Percentiles rank a stretch among this genome's conserved stretches.
These are phyloP conservation scores for Thunnus maccoyii DNA, from an alignment of 2,113 vertebrate genomes.

Conservation along the genomic window DNA sequence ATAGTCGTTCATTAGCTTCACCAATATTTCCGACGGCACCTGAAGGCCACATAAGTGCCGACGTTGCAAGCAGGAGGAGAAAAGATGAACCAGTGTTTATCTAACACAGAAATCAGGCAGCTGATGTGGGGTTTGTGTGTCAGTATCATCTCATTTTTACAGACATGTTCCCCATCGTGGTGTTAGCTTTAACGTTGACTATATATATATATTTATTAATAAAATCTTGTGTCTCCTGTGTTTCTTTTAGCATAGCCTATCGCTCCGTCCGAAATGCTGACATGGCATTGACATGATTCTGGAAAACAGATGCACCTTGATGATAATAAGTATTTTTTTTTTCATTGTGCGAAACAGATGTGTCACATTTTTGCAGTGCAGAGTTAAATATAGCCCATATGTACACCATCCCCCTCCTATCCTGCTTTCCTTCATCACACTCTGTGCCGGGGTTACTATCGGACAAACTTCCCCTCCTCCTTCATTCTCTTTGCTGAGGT, in stretches of 20 bases:
- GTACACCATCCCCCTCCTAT: conserved; percentile 26
- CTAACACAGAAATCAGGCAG: not conserved
- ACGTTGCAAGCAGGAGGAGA: conserved; percentile 40
- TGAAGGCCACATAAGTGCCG: conserved; percentile 48
- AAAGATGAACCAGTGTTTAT: conserved; percentile 22
- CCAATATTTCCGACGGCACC: not conserved
- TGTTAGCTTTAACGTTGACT: too few relatives aligned
- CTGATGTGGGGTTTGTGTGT: not conserved
- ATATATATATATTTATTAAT: too few relatives aligned
- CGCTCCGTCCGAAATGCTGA: not conserved
- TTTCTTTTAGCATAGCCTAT: not conserved
- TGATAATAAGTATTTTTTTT: not conserved
- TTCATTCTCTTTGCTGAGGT: conserved; percentile 59
- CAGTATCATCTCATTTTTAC: rapidly evolving
- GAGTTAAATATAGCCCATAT: conserved; percentile 65
- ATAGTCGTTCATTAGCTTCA: not conserved
- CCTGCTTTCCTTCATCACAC: conserved; percentile 28
- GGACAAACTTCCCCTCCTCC: conserved; percentile 76
- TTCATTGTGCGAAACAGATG: conserved; percentile 13
- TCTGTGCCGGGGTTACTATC: conserved; percentile 81
- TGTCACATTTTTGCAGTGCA: conserved; percentile 41
- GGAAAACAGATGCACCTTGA: not conserved
- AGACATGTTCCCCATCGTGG: not conserved
- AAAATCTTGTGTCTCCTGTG: not conserved
- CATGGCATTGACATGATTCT: not conserved